Base-by-base conservation (phyloP, 2,113 vertebrate genomes). In the Bungarus multicinctus region DNA sequence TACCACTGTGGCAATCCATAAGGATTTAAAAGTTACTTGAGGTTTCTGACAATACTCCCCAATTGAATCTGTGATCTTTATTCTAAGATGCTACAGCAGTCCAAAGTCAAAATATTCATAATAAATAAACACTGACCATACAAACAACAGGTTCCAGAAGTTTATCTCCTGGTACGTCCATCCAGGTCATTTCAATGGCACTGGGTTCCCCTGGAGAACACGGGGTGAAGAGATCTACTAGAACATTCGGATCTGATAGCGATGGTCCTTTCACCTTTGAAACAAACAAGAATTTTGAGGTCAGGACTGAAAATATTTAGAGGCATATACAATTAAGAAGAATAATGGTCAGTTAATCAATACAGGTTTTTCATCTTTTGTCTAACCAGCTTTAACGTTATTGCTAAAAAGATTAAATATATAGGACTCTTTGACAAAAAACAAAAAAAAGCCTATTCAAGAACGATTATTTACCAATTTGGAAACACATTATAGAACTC, bases 151-250 rank as follows among this genome's bases (percentile, higher is more conserved):
- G 99, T 94, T 99, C 99, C 97, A 98, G 53, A 92, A 99, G 98
- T 94, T 99, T 99, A 95, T 99, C 99, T 54, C 99, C 98, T 87
- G 99, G 98, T 39, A 99, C 98, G 0, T 99, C 98, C 98, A 99
- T 98, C 99, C 99, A 99, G 0, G 99, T 98, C 99, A 99, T 99
- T 96, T 99, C 99, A 89, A 96, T 2, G 52, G 98, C 99, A 20
- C 95, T 97, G 55, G 98, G 97, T 94, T 99, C 99, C 0, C 99
- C 99, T 3, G 99, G 99, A 94, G 99, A 99, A 94, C 99, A 99
- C 3, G 99, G 99, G 12, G 98, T 99, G 88, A 98, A 97, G 81
- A 99, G 97, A 88, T 99, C 98, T 30, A 98, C 94, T 2, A 97
- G 5, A 0, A 2, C 1, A 93, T 98, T 96, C 64, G 99, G 98